Evolutionary conservation across 2,797 vertebrate species (phyloP), one percentile per base, ranked within the genome.

Genomic region (Crax fasciolata): DNA sequence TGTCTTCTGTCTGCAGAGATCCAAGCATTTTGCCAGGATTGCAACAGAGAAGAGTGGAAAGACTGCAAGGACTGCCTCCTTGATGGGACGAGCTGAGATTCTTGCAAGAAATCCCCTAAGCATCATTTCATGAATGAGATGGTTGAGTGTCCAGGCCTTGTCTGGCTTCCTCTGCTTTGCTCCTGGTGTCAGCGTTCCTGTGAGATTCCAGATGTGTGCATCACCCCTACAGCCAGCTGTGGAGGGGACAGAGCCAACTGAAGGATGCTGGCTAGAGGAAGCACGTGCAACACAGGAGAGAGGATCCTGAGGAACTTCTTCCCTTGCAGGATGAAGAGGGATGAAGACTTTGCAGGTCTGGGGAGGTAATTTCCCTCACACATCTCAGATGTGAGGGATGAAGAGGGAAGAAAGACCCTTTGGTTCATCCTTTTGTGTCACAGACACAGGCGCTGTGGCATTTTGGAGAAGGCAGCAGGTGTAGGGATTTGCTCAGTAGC

Each of bases 291-390:
- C 25, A 13, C 4, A 46, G 49, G 2, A 7, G 78, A 41, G 62
- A 73, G 30, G 41, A 82, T 51, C 55, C 13, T 20, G n/a, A 87
- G 35, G 49, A 93, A 27, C 21, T 11, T 54, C 21, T 62, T 83
- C 19, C 41, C 49, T 89, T 67, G 44, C 61, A 87, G 41, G 83
- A 52, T 16, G 38, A 85, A 35, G 63, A 73, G 35, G 35, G 35
- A 35, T 35, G 35, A 35, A 35, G 35, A 35, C 35, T 35, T 55
- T 57, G 59, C 39, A 17, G 16, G n/a, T 21, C 4, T 4, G 35
- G 43, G 20, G 2, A 25, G 10, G 51, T 51, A 66, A 74, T 24
- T 58, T 68, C 28, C 51, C n/a, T 51, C 0, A 0, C 14, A 28
- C 30, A 63, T n/a, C n/a, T 57, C 41, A 19, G 74, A 55, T 30